Evolutionary conservation across 2,888 invertebrate species (phyloP), one percentile per base, ranked within the genome.

Genomic region (Alitta virens): DNA sequence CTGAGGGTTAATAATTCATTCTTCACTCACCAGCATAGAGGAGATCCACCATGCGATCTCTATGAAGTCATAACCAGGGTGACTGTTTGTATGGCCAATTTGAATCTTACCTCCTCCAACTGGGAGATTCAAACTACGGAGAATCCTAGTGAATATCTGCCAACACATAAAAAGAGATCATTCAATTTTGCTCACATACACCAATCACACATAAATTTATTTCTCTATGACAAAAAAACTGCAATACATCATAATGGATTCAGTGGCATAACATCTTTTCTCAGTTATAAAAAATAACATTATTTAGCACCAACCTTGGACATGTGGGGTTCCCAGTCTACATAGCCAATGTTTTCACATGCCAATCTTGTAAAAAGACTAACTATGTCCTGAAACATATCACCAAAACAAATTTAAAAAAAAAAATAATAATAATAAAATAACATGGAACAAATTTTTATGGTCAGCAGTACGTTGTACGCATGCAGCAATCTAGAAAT

Each of bases 311-410:
- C 68, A 71, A 82, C 81, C 73, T 72, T 72, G n/a, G 92, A 89
- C 57, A 92, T 86, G 76, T 92, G 86, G 0, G 91, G 91, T 65
- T 89, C 88, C 94, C 94, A 96, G 79, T 96, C 88, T 50, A 95
- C 88, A 58, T 88, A 88, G 0, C 94, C 94, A 58, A 91, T 89
- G 79, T 90, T 91, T 71, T 86, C 84, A 71, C 85, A 85, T 0
- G 91, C 89, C 52, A 92, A 82, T 52, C 88, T 86, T 0, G 91
- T 86, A 80, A 94, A 88, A 52, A 94, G 82, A 74, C 86, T 85
- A 82, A 92, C 75, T 26, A 84, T 83, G 65, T 88, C 86, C 90
- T 90, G 81, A 56, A 73, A 70, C 42, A 83, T 83, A 66, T 7
- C 33, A 33, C 33, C 33, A n/a, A 49, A 49, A 49, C 49, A 21